These are phyloP conservation scores for Ganaspis brasiliensis DNA, from an alignment of 2,888 invertebrate genomes.

Conservation along the genomic window DNA sequence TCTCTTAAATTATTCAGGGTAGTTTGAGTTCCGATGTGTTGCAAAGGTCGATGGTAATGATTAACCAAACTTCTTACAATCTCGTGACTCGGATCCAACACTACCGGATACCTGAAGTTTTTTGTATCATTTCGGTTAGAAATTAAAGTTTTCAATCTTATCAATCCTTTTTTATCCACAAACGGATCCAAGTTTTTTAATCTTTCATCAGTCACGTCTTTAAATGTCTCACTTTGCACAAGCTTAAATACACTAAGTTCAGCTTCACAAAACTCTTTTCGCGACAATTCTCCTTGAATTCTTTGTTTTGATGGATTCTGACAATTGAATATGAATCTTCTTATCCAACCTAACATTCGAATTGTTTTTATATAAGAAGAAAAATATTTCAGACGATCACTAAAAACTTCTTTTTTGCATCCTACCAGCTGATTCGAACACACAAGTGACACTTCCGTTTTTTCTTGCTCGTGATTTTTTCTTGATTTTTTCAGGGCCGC, in stretches of 20 bases:
- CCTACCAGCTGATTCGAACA: too few species aligned
- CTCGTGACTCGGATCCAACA: conserved; percentile 62
- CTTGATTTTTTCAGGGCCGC: too few species aligned
- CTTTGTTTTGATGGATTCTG: conserved; percentile 21
- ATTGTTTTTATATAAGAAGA: conserved; percentile 46
- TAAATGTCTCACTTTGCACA: not conserved
- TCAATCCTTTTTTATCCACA: not conserved
- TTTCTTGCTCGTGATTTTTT: too few species aligned
- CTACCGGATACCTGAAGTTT: conserved; percentile 51
- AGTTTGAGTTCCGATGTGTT: conserved; percentile 47
- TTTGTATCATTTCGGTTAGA: not conserved
- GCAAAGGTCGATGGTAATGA: conserved; percentile 47
- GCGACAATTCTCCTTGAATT: conserved; percentile 21
- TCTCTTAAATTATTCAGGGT: conserved; percentile 18
- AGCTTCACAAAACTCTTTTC: conserved; percentile 23
- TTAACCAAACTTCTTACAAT: conserved; percentile 55
- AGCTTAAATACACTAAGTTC: not conserved
- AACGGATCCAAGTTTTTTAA: not conserved
- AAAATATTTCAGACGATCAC: conserved; percentile 2
- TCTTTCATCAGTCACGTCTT: not conserved
- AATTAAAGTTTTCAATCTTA: not conserved
- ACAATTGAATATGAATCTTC: conserved; percentile 36
- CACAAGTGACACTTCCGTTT: too few species aligned
- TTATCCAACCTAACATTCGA: conserved; percentile 41
- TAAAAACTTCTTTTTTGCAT: not conserved